Conservation (phyloP, 1,140 invertebrate species). For the Proctacanthus coquilletti region DNA sequence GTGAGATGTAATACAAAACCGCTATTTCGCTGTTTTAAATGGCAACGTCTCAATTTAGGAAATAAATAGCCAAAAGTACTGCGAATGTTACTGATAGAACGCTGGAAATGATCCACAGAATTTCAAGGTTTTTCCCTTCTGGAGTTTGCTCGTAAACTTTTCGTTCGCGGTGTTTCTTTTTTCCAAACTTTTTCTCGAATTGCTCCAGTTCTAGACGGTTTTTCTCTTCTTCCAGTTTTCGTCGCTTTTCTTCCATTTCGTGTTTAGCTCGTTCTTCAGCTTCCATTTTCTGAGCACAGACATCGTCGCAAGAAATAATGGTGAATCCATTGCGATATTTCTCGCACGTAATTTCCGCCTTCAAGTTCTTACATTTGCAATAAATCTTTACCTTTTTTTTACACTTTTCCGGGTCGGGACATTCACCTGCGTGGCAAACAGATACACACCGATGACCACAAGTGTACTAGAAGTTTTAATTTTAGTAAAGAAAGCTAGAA, state of each 20-base stretch:
- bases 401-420: constrained; percentile 50
- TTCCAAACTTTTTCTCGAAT: constrained; percentile 53
- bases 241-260: constrained; percentile 35
- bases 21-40: too few relatives aligned
- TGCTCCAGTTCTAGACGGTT: constrained; percentile 53
- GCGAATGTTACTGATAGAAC: too few relatives aligned
- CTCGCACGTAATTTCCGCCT: constrained; percentile 58
- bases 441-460: constrained; percentile 63
- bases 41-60: too few relatives aligned
- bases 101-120: too few relatives aligned
- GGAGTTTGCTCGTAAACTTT: constrained; percentile 14
- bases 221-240: constrained; percentile 42
- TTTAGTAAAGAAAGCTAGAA: too few relatives aligned
- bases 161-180: constrained; percentile 36
- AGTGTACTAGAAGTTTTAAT: constrained; percentile 34
- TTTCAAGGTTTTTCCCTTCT: too few relatives aligned
- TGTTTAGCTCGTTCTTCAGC: constrained; percentile 35
- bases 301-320: constrained; percentile 41
- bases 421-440: constrained; percentile 61
- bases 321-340: constrained; percentile 36
- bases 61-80: too few relatives aligned
- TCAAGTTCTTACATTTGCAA: constrained; percentile 53
- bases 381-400: constrained; percentile 62
- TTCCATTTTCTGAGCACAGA: constrained; percentile 39
- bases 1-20: too few relatives aligned